These are phyloP conservation scores for Eublepharis macularius DNA, from an alignment of 2,113 vertebrate species.

Conservation along the genomic window DNA sequence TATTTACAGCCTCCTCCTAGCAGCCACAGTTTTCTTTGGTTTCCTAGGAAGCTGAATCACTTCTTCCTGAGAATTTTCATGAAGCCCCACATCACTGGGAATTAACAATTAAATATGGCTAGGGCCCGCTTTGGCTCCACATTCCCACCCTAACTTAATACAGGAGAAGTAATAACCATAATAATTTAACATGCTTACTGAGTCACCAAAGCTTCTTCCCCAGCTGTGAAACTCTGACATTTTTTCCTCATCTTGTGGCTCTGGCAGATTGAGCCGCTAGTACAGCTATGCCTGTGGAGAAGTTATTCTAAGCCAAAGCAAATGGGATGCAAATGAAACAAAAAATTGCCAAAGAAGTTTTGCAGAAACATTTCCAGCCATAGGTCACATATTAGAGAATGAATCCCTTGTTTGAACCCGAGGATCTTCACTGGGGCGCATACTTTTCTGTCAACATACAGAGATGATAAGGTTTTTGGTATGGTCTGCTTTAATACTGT, in stretches of 20 bases:
- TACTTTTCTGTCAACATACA: slow-evolving; percentile 13
- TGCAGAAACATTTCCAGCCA: not conserved
- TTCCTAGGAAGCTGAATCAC: slow-evolving; percentile 34
- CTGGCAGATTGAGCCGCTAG: not conserved
- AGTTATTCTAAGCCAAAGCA: slow-evolving; percentile 5
- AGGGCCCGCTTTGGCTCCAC: slow-evolving; percentile 8
- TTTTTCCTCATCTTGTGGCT: not conserved
- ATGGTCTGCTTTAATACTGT: not conserved
- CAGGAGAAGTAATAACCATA: slow-evolving; percentile 15
- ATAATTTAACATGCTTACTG: slow-evolving; percentile 24
- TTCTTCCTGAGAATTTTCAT: slow-evolving; percentile 22
- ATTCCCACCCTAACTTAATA: slow-evolving; percentile 1
- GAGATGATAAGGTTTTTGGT: slow-evolving; percentile 14
- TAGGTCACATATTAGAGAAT: not conserved
- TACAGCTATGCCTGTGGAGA: not conserved
- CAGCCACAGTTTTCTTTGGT: slow-evolving; percentile 23
- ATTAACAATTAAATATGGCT: slow-evolving; percentile 14
- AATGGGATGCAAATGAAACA: slow-evolving; percentile 15
- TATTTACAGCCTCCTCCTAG: slow-evolving; percentile 30
- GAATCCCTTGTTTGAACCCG: not conserved
- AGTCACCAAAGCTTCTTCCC: slow-evolving; percentile 15
- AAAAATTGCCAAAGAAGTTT: not conserved
- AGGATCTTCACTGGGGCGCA: not conserved
- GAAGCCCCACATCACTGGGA: slow-evolving; percentile 24
- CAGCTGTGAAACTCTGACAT: slow-evolving; percentile 1